phyloP scores from a whole-genome alignment of 1,140 invertebrate genomes.

The Cydia strobilella region DNA sequence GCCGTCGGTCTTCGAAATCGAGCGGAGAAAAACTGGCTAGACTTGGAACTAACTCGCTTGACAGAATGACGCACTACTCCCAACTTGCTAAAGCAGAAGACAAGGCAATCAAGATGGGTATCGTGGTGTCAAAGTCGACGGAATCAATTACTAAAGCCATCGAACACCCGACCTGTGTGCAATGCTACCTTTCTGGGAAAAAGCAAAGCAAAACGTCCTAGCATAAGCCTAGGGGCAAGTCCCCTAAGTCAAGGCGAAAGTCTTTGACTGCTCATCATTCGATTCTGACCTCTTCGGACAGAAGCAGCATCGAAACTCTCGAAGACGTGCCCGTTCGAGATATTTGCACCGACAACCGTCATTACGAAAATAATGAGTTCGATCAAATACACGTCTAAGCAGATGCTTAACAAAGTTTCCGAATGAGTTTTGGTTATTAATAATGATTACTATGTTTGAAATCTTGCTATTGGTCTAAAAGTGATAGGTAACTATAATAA shows the following conservation, averaged over 20 bases:
- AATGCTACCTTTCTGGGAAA: slow-evolving; percentile 82
- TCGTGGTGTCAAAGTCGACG: slow-evolving; percentile 78
- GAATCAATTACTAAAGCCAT: slow-evolving; percentile 80
- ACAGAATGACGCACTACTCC: slow-evolving; percentile 76
- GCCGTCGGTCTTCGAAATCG: slow-evolving; percentile 70
- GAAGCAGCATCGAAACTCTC: slow-evolving; percentile 75
- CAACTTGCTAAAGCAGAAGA: slow-evolving; percentile 77
- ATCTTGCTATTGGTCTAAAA: slow-evolving; percentile 1
- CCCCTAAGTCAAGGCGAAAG: slow-evolving; percentile 76
- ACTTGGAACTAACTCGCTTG: slow-evolving; percentile 76
- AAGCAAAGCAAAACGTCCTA: slow-evolving; percentile 82
- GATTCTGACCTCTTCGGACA: slow-evolving; percentile 68
- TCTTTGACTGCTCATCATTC: slow-evolving; percentile 63
- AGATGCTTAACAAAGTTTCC: background rate
- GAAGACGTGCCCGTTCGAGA: slow-evolving; percentile 60
- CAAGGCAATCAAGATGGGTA: slow-evolving; percentile 78
- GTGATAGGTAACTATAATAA: background rate
- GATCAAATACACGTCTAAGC: slow-evolving; percentile 75
- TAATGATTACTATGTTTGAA: background rate
- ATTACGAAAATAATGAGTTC: slow-evolving; percentile 55
- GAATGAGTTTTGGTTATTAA: background rate
- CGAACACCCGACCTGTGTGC: slow-evolving; percentile 84
- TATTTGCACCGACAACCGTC: slow-evolving; percentile 52
- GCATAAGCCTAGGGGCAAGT: slow-evolving; percentile 81
- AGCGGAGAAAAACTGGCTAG: slow-evolving; percentile 74